A percentile compares a stretch with the other conserved stretches of the same genome.
These are phyloP conservation scores for Pterocles orientalis DNA, from an alignment of 2,113 vertebrate species.

Conservation along the genomic window DNA sequence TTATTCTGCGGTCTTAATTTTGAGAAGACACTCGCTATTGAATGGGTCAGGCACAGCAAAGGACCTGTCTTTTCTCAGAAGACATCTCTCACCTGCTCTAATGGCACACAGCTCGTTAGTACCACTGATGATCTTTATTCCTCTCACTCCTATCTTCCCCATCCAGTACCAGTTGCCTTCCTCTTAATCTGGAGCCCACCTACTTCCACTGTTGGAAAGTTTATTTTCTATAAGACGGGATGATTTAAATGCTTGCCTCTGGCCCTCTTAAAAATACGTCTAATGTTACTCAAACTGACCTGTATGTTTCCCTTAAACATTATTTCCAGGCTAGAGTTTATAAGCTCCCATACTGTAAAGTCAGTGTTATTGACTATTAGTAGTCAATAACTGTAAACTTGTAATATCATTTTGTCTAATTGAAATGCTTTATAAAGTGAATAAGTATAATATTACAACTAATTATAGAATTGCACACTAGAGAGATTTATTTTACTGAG, in stretches of 20 bases:
- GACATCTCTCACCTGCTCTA: background rate
- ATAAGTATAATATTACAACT: background rate
- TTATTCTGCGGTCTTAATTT: background rate
- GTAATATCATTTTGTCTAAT: background rate
- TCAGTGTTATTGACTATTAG: background rate
- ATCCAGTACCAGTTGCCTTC: background rate
- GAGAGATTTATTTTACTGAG: background rate
- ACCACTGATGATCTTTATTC: background rate
- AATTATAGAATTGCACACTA: background rate
- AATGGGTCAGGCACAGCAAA: background rate
- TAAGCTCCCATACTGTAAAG: background rate
- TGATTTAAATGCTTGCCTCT: background rate
- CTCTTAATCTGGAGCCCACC: background rate
- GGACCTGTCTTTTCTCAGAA: background rate
- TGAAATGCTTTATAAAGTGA: background rate
- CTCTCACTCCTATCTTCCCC: background rate
- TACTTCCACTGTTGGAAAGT: background rate
- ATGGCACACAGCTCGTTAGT: background rate
- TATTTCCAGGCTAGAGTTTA: background rate
- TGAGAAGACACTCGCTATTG: background rate
- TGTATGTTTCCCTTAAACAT: background rate
- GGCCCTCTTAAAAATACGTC: background rate
- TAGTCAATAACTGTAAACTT: background rate
- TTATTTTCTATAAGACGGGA: background rate
- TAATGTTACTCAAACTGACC: background rate